Base-by-base conservation (phyloP, 2,797 vertebrate genomes). In the Graptemys geographica region DNA sequence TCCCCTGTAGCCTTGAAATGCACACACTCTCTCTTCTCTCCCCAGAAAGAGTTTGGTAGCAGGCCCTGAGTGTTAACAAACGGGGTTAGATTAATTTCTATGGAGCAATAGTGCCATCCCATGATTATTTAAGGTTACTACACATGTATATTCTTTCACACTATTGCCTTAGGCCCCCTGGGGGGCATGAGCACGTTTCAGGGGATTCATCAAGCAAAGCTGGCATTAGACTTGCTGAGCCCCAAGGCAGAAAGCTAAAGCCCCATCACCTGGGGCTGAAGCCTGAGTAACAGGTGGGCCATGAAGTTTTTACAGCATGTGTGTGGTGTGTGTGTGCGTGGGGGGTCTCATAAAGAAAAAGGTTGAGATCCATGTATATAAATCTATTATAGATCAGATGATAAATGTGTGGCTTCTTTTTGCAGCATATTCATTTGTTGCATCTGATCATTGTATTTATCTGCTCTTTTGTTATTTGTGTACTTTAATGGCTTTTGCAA, bases 41-140 rank as follows among this genome's bases (percentile, higher is more conserved):
- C 37, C 28, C 31, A 0, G 2, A 2, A 28, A 28, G 51, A 83
- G 41, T 33, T 1, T 2, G 21, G 21, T 8, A 15, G 4, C 2
- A 3, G 0, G n/a, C 23, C 12, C 4, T 2, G 7, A 23, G 65
- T 55, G 8, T 27, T 51, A 2, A 28, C 15, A 6, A 59, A 79
- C 79, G 16, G 0, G 0, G 5, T 1, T 49, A 5, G 3, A 65
- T 31, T 3, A 25, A 7, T 7, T 88, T 3, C 4, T 6, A 0
- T 2, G 33, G 83, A 25, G 3, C 25, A 76, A 44, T 9, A 94
- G 57, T 31, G 88, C 90, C 91, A 56, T 83, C 91, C 52, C 3
- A 25, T 0, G 92, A 82, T 16, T 4, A 13, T 23, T 7, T 9
- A 8, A 2, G 3, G 51, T 86, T 52, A 41, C 82, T 72, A 25